Base-by-base conservation (phyloP, 2,888 invertebrate genomes). In the Drosophila austrosaltans region DNA sequence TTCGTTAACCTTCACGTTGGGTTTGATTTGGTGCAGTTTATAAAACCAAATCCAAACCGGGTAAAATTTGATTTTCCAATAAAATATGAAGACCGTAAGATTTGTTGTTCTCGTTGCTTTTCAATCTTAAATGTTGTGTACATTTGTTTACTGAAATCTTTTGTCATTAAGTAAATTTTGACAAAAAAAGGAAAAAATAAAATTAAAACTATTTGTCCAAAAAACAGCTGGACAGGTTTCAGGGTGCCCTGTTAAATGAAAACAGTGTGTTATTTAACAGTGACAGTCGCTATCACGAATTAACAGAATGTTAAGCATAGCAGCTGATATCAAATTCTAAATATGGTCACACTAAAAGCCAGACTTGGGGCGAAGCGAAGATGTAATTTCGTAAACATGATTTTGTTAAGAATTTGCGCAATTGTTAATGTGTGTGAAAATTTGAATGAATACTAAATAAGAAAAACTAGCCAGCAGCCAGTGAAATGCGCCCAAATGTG, bases 1-100 rank as follows among this genome's bases (percentile, higher is more conserved):
- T 73, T 74, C 72, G 62, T 61, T 68, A 74, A 74, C 75, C 69
- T 63, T 42, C 69, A 66, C 61, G 61, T 69, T 69, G 57, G 32
- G 30, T 54, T 54, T 8, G 3, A 48, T 48, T 22, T 8, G 48
- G 10, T 57, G 4, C 12, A 22, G 28, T 36, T 36, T 20, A 22
- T 36, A 57, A 36, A 56, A 2, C 8, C 10, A 53, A 53, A 28
- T 53, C 53, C 48, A 48, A 22, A 48, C 28, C 53, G 28, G 53
- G 16, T n/a, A 7, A 54, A 22, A 6, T 57, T 57, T 4, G 12
- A 12, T 12, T 22, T 57, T 57, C 2, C 5, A 36, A 32, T 36
- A 36, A 12, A n/a, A 22, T 20, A 6, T 6, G 57, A 39, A 57
- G 39, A 57, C 22, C 7, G 22, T 2, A 57, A 39, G 12, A 22